Base-by-base conservation (phyloP, 2,113 vertebrate species). In the Sporophila hypoxantha region DNA sequence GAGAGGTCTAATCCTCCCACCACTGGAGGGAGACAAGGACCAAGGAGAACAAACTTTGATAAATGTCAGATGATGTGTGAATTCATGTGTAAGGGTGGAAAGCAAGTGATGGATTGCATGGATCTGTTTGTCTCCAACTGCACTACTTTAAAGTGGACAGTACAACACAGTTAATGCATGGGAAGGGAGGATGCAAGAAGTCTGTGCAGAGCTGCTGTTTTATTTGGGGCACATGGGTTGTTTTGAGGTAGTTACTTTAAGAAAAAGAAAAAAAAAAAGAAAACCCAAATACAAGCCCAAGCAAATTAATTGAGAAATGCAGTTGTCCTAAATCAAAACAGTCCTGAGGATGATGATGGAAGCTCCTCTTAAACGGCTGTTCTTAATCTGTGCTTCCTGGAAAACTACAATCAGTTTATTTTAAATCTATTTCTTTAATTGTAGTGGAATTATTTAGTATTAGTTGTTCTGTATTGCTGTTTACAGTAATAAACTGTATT, bases 11-110 rank as follows among this genome's bases (percentile, higher is more conserved):
- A 80, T 75, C 27, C 69, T 88, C 60, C 82, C 0, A 3, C 89
- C 87, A 82, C 82, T 94, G 85, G 89, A 83, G 91, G 95, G 82
- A 89, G 92, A 81, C 95, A 92, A 89, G 79, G 34, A 71, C 92
- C 79, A 87, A 39, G 0, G 13, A 93, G 92, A 93, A n/a, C 65
- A 85, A 59, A 74, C 36, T 16, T n/a, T 20, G 44, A 19, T 20
- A 66, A n/a, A 21, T 30, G 41, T 60, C 50, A 75, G 27, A 18
- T 47, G 27, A 18, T 47, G 21, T 30, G 34, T 17, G 61, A 53
- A 76, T 60, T 68, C 36, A 8, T 1, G 17, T 32, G 13, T 39
- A 41, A 80, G 60, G 53, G 18, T 3, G 50, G 49, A 68, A 52
- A 60, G 20, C 13, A 20, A 70, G 8, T 18, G 52, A 32, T 71